phyloP scores from a whole-genome alignment of 2,797 vertebrate genomes.

The Kryptopterus vitreolus region DNA sequence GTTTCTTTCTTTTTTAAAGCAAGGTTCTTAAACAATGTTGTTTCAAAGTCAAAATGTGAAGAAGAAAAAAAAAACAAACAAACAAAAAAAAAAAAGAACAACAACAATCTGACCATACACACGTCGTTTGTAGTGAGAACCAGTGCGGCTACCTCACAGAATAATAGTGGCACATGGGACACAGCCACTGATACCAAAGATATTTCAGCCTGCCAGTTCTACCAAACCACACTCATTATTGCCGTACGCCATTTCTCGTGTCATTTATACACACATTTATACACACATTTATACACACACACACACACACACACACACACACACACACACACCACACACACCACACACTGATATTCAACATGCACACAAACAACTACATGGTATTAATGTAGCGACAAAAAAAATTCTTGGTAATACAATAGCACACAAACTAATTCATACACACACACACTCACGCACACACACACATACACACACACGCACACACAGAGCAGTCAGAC shows the following conservation, averaged over 20 bases:
- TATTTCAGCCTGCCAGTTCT: constrained; percentile 81
- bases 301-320: constrained; percentile 5
- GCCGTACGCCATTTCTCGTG: constrained; percentile 45
- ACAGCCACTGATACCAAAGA: constrained; percentile 97
- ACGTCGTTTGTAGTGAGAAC: constrained; percentile 77
- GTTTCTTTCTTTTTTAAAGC: constrained; percentile 23
- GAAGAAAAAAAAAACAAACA: constrained; percentile 43
- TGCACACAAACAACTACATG: background rate
- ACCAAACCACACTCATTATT: constrained; percentile 63
- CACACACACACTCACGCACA: constrained; percentile 31
- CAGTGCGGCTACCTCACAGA: constrained; percentile 90
- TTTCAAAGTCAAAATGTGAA: constrained; percentile 54
- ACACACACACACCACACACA: background rate
- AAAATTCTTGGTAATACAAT: constrained; percentile 4
- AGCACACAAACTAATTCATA: constrained; percentile 22
- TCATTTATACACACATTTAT: constrained; percentile 18
- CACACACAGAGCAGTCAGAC: constrained; percentile 67
- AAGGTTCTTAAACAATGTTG: constrained; percentile 52
- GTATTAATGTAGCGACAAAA: constrained; percentile 32
- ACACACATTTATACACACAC: constrained; percentile 16
- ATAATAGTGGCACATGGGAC: constrained; percentile 82
- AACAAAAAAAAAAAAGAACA: no score
- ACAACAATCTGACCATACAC: background rate
- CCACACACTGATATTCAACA: constrained; percentile 10
- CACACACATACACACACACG: constrained; percentile 45